A percentile compares a stretch with the other conserved stretches of the same genome.
These are phyloP conservation scores for Morinoia aosen DNA, from an alignment of 2,888 invertebrate species.

Conservation along the genomic window DNA sequence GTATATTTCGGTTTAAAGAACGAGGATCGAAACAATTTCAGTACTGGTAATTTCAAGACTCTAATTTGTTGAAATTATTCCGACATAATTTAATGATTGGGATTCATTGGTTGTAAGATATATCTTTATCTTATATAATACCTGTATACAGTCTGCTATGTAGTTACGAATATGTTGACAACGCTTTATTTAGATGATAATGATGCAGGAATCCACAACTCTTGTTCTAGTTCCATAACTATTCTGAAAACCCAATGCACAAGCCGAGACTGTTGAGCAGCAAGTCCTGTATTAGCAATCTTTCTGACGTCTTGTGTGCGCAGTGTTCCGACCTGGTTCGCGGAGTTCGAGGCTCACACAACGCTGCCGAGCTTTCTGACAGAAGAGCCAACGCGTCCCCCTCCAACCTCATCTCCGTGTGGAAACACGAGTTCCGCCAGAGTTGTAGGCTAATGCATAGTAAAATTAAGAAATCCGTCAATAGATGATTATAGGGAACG, in stretches of 20 bases:
- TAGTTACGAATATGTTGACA: too few relatives aligned
- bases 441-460: background rate
- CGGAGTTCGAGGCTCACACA: background rate
- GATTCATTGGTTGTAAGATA: too few relatives aligned
- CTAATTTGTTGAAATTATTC: too few relatives aligned
- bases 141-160: too few relatives aligned
- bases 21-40: too few relatives aligned
- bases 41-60: too few relatives aligned
- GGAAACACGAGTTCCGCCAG: conserved; percentile 14
- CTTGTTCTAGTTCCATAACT: background rate
- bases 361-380: background rate
- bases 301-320: background rate
- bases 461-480: conserved; percentile 13
- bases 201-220: background rate
- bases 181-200: background rate
- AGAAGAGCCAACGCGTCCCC: background rate
- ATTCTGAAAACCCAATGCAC: background rate
- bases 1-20: too few relatives aligned
- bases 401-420: background rate
- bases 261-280: background rate
- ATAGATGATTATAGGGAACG: background rate
- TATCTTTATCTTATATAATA: too few relatives aligned
- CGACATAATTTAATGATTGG: too few relatives aligned
- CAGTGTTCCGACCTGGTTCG: background rate
- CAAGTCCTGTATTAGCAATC: background rate